Evolutionary conservation across 2,888 invertebrate species (phyloP).

Genomic region (Ophion costatus): DNA sequence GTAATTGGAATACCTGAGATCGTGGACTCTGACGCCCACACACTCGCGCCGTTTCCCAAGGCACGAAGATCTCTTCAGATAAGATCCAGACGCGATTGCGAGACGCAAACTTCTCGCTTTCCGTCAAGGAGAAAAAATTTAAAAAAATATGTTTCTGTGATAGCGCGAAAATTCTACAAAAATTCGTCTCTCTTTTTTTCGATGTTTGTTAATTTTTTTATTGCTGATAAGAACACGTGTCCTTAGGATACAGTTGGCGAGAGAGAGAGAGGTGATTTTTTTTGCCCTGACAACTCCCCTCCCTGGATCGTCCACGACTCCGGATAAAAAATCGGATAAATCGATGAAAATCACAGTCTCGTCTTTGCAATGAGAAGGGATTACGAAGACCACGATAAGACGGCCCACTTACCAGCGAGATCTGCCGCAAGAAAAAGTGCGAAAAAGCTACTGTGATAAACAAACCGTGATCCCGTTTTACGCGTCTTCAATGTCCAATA

Average conservation of each 20-base stretch:
- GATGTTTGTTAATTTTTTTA: slow-evolving; percentile 4
- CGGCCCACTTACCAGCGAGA: slow-evolving; percentile 6
- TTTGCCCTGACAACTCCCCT: not conserved
- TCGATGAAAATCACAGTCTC: slow-evolving; percentile 53
- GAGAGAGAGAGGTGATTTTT: slow-evolving; percentile 29
- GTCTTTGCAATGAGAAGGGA: slow-evolving; percentile 12
- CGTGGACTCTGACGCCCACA: not conserved
- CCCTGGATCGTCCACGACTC: not conserved
- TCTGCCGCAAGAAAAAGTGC: not conserved
- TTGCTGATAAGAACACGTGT: slow-evolving; percentile 35
- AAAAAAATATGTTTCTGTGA: slow-evolving; percentile 33
- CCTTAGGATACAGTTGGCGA: slow-evolving; percentile 29
- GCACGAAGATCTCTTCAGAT: slow-evolving; percentile 57
- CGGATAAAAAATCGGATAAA: slow-evolving; percentile 27
- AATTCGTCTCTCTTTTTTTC: slow-evolving; percentile 21
- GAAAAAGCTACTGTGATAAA: slow-evolving; percentile 46
- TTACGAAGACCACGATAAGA: slow-evolving; percentile 19
- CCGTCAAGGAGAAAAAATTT: slow-evolving; percentile 10
- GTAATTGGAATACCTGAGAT: slow-evolving; percentile 38
- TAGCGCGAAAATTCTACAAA: slow-evolving; percentile 34
- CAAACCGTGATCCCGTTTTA: not conserved
- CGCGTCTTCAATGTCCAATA: not conserved
- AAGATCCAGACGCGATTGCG: slow-evolving; percentile 59
- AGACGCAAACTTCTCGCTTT: slow-evolving; percentile 30
- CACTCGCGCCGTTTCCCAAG: slow-evolving; percentile 12